Evolutionary conservation across 2,113 vertebrate species (phyloP).

Genomic region (Pheucticus melanocephalus): DNA sequence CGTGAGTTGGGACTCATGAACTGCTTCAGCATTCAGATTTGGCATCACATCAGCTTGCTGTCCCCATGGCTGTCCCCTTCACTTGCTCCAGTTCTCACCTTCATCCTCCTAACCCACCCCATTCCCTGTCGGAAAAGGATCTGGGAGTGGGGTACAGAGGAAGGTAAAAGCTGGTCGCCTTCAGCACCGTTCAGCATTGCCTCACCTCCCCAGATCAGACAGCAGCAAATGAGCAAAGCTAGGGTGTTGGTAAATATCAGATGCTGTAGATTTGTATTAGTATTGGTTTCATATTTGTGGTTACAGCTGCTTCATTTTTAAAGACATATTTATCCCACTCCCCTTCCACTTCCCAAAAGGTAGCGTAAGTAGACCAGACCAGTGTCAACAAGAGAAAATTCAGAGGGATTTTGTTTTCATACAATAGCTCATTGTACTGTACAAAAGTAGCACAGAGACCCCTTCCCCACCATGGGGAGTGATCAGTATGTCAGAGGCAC

Average conservation of each 20-base stretch:
- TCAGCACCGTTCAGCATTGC: background rate
- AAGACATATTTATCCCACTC: slow-evolving; percentile 39
- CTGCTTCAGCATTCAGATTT: slow-evolving; percentile 62
- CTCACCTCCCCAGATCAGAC: background rate
- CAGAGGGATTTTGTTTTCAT: slow-evolving; percentile 55
- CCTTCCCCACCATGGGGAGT: slow-evolving; percentile 7
- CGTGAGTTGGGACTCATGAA: slow-evolving; percentile 95
- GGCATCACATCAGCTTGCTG: slow-evolving; percentile 59
- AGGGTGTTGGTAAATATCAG: slow-evolving; percentile 41
- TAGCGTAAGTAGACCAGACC: slow-evolving; percentile 67
- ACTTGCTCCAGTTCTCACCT: slow-evolving; percentile 35
- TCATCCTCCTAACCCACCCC: slow-evolving; percentile 22
- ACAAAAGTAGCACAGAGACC: slow-evolving; percentile 47
- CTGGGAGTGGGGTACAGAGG: slow-evolving; percentile 7
- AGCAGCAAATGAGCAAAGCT: slow-evolving; percentile 33
- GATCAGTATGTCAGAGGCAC: slow-evolving; percentile 41
- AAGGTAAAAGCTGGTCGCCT: slow-evolving; percentile 41
- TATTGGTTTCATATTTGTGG: slow-evolving; percentile 54
- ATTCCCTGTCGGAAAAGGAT: background rate
- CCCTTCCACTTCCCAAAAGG: slow-evolving; percentile 17
- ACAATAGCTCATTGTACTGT: slow-evolving; percentile 37
- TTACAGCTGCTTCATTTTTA: slow-evolving; percentile 64
- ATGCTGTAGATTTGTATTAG: slow-evolving; percentile 52
- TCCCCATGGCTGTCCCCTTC: slow-evolving; percentile 46
- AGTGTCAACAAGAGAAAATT: slow-evolving; percentile 31